A percentile compares a stretch with the other conserved stretches of the same genome.
Evolutionary conservation across 2,797 vertebrate genomes (phyloP).

Genomic region (Cirrhinus mrigala): DNA sequence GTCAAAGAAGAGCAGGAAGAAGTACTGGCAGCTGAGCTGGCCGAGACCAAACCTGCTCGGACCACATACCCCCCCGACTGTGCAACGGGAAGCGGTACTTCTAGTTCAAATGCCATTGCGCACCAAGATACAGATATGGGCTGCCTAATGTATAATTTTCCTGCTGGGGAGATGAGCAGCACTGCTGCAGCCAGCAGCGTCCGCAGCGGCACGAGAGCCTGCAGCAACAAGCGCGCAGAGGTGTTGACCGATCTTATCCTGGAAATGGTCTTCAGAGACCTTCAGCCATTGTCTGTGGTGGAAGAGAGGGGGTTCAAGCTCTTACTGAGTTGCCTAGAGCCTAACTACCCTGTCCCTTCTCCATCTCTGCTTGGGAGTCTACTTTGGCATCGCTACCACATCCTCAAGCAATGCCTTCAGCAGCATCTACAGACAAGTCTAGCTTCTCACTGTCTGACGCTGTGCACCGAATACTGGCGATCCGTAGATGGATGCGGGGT

Average conservation of each 20-base stretch:
- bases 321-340: constrained; percentile 74
- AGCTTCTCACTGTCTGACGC: constrained; percentile 60
- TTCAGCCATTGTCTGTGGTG: constrained; percentile 74
- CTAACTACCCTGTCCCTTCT: constrained; percentile 65
- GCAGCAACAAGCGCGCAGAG: constrained; percentile 65
- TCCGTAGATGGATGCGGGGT: constrained; percentile 66
- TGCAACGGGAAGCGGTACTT: constrained; percentile 40
- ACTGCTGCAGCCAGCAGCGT: constrained; percentile 53
- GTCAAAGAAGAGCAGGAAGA: constrained; percentile 69
- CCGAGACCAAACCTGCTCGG: constrained; percentile 59
- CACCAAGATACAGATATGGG: constrained; percentile 50
- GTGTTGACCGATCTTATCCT: constrained; percentile 70
- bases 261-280: constrained; percentile 74
- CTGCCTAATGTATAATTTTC: constrained; percentile 53
- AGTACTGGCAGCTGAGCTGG: constrained; percentile 49
- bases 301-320: constrained; percentile 74
- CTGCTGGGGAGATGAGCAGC: constrained; percentile 48
- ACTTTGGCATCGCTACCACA: constrained; percentile 69
- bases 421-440: constrained; percentile 65
- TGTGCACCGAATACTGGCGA: constrained; percentile 72
- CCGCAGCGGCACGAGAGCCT: constrained; percentile 38
- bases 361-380: constrained; percentile 66
- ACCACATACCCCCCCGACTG: constrained; percentile 46
- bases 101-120: constrained; percentile 40
- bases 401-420: constrained; percentile 70